phyloP scores from a whole-genome alignment of 2,888 invertebrate species.

The Tinea semifulvella region DNA sequence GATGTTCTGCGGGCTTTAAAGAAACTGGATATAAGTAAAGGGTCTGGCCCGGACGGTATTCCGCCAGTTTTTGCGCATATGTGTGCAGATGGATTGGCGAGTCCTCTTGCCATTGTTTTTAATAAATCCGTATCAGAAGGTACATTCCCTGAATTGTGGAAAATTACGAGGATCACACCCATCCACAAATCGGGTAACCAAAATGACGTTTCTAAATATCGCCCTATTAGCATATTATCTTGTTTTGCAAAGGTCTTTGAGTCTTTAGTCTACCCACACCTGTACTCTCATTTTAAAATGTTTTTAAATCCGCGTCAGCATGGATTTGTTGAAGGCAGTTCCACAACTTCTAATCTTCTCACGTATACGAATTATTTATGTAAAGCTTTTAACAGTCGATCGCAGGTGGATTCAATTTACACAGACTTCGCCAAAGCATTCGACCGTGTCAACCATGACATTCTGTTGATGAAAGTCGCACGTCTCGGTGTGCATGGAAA shows the following conservation, averaged over 20 bases:
- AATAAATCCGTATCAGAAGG: constrained; percentile 18
- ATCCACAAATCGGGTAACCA: constrained; percentile 18
- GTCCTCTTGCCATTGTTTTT: constrained; percentile 15
- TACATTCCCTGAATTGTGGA: constrained; percentile 19
- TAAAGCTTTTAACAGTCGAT: neutral
- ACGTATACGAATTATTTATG: constrained; percentile 1
- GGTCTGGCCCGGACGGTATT: too few relatives aligned
- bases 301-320: constrained; percentile 7
- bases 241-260: constrained; percentile 18
- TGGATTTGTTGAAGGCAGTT: constrained; percentile 9
- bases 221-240: constrained; percentile 15
- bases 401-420: constrained; percentile 12
- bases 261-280: neutral
- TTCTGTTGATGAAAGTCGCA: constrained; percentile 1
- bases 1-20: too few relatives aligned
- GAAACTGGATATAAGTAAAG: too few relatives aligned
- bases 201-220: constrained; percentile 16
- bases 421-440: constrained; percentile 15
- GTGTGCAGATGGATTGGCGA: too few relatives aligned
- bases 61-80: too few relatives aligned
- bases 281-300: neutral
- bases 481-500: constrained; percentile 11
- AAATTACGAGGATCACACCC: constrained; percentile 18
- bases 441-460: constrained; percentile 3
- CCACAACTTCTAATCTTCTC: constrained; percentile 12